Evolutionary conservation across 2,113 vertebrate species (phyloP).

Genomic region (Macquaria australasica): DNA sequence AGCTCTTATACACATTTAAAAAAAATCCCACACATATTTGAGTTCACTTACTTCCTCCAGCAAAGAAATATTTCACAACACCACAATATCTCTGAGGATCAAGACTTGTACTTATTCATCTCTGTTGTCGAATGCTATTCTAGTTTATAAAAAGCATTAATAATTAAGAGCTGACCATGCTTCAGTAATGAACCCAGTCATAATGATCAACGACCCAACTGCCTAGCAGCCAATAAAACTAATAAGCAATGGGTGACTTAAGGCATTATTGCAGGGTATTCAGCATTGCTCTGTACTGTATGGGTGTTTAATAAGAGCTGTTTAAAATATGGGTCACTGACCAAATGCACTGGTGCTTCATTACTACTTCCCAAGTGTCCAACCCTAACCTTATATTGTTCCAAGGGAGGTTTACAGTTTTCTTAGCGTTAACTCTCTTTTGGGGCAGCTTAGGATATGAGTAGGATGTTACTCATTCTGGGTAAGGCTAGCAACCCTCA

Average conservation of each 20-base stretch:
- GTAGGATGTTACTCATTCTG: neutral
- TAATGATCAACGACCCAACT: conserved; percentile 52
- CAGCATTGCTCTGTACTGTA: neutral
- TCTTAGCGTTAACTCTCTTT: no score
- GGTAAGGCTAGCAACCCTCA: no score
- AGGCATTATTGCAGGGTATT: conserved; percentile 26
- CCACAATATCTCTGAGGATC: neutral
- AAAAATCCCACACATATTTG: neutral
- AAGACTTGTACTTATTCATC: conserved; percentile 35
- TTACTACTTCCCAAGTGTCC: neutral
- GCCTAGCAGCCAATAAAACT: conserved; percentile 34
- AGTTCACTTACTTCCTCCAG: neutral
- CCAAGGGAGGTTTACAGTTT: neutral
- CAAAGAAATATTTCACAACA: conserved; percentile 9
- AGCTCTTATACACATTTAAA: neutral
- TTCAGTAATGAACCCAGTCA: conserved; percentile 54
- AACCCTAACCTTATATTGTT: neutral
- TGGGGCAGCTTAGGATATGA: neutral
- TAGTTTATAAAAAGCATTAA: conserved; percentile 52
- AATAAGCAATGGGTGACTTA: conserved; percentile 27
- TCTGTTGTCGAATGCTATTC: conserved; percentile 15
- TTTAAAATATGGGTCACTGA: neutral
- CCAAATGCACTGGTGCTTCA: neutral
- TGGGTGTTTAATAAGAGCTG: conserved; percentile 35
- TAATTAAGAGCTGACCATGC: conserved; percentile 32